Conservation (phyloP, 2,113 vertebrate genomes). For the Actenoides hombroni region DNA sequence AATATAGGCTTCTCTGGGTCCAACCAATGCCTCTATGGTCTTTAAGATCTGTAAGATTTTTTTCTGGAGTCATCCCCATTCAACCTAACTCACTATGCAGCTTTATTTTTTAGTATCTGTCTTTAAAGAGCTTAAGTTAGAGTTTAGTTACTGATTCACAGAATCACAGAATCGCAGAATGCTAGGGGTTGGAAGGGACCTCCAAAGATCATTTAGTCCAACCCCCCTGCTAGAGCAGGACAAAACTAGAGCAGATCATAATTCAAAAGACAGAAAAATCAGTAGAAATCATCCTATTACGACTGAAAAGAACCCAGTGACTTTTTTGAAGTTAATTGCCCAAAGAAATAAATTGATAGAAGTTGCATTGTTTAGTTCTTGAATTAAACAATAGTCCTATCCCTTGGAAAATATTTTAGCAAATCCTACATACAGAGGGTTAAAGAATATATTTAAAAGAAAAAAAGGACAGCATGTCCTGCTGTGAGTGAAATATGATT, state of each 20-base stretch:
- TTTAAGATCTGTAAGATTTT: neutral
- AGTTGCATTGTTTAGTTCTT: neutral
- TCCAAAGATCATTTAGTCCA: too few relatives aligned
- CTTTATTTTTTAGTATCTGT: neutral
- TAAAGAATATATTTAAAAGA: conserved; percentile 5
- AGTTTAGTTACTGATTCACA: neutral
- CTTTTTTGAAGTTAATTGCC: neutral
- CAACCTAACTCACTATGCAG: neutral
- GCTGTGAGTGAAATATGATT: conserved; percentile 44
- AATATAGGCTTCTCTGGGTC: neutral
- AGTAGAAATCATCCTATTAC: neutral
- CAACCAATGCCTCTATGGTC: neutral
- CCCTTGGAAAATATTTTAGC: conserved; percentile 33
- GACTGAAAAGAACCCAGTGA: neutral
- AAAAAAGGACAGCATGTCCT: neutral
- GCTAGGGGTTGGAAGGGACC: too few relatives aligned
- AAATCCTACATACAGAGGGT: neutral
- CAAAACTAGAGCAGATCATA: too few relatives aligned
- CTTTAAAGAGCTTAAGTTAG: neutral
- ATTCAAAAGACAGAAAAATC: neutral
- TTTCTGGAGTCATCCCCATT: neutral
- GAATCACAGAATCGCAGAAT: too few relatives aligned
- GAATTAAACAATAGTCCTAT: neutral
- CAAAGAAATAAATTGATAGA: neutral
- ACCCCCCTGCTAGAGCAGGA: too few relatives aligned